A percentile compares a stretch with the other conserved stretches of the same genome.
These are phyloP conservation scores for Phalloptychus januarius DNA, from an alignment of 2,797 vertebrate genomes.

Conservation along the genomic window DNA sequence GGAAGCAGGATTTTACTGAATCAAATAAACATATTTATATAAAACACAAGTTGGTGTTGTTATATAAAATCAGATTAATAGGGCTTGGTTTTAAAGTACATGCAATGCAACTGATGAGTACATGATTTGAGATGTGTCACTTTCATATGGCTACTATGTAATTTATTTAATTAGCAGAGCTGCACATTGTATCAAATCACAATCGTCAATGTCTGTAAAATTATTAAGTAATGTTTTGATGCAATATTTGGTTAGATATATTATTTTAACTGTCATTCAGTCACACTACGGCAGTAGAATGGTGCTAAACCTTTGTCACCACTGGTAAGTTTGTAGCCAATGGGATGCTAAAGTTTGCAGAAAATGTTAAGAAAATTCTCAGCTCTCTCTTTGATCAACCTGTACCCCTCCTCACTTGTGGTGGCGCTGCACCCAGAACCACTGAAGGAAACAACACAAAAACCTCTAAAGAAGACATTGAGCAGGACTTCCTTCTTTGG, in stretches of 20 bases:
- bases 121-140: not conserved
- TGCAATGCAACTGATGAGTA: not conserved
- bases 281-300: not conserved
- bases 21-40: constrained; percentile 76
- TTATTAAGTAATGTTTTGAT: not conserved
- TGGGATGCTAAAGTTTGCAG: not conserved
- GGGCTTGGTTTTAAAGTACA: not conserved
- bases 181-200: not conserved
- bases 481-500: too few species aligned
- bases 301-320: too few species aligned
- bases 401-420: too few species aligned
- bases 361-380: too few species aligned
- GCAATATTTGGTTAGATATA: not conserved
- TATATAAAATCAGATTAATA: constrained; percentile 1
- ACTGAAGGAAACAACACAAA: too few species aligned
- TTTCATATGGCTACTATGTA: not conserved
- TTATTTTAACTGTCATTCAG: not conserved
- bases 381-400: too few species aligned
- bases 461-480: too few species aligned
- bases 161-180: not conserved
- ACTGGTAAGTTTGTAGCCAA: not conserved
- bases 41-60: constrained; percentile 33
- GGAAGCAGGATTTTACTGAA: constrained; percentile 51
- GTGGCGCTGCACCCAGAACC: too few species aligned
- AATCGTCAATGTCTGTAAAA: not conserved